Conservation (phyloP, 1,140 invertebrate species). For the Onthophagus taurus region DNA sequence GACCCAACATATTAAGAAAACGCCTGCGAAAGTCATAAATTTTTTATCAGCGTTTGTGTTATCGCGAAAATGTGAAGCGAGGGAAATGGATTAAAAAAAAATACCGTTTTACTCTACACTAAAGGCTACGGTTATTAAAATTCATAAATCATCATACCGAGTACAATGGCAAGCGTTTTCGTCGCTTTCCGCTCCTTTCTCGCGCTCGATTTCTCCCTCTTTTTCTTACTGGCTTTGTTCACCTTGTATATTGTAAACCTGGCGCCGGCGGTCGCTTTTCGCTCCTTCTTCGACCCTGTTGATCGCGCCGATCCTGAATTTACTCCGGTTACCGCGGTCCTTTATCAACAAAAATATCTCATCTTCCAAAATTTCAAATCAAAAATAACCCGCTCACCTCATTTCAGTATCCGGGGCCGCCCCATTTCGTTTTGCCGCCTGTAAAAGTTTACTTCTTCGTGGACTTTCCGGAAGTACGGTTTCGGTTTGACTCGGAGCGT, state of each 20-base stretch:
- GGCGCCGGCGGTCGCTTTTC: conserved; percentile 55
- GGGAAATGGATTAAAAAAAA: too few species aligned
- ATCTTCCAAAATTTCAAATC: conserved; percentile 8
- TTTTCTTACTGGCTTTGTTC: conserved; percentile 89
- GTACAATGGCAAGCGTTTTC: conserved; percentile 95
- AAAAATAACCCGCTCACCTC: conserved; percentile 23
- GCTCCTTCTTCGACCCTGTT: conserved; percentile 55
- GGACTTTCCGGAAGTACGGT: conserved; percentile 46
- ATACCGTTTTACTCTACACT: too few species aligned
- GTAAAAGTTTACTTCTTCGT: conserved; percentile 20
- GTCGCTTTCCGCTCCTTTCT: conserved; percentile 98
- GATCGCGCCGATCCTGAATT: conserved; percentile 37
- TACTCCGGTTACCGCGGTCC: conserved; percentile 43
- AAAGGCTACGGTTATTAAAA: neutral
- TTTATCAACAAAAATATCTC: conserved; percentile 26
- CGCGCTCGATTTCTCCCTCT: conserved; percentile 87
- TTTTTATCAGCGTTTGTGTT: too few species aligned
- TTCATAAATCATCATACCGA: conserved; percentile 61
- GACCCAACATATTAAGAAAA: conserved; percentile 96
- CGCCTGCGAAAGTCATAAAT: conserved; percentile 55
- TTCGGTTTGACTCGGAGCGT: conserved; percentile 58
- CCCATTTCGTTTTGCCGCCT: conserved; percentile 31
- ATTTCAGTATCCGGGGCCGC: conserved; percentile 34
- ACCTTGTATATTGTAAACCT: conserved; percentile 87
- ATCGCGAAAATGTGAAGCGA: too few species aligned